Base-by-base conservation (phyloP, 2,797 vertebrate genomes). In the Labeo calbasu region DNA sequence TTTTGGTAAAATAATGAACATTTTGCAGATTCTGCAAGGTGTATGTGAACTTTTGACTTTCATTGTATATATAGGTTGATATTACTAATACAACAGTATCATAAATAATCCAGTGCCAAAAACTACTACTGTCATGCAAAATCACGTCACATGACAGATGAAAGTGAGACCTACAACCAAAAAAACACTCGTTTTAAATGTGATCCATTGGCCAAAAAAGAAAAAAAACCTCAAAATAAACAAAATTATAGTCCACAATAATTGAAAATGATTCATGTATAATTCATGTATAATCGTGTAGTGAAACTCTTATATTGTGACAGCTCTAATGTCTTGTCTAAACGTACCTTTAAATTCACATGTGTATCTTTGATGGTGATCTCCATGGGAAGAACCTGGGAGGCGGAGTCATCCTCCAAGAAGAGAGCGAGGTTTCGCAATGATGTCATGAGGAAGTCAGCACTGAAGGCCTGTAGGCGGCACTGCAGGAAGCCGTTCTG, bases 401-500 rank as follows among this genome's bases (percentile, higher is more conserved):
- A 93, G 0, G 96, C 92, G 0, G 95, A 93, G 92, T 98, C 96
- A 80, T 98, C 98, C 92, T 98, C 97, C 89, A 98, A 91, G 93
- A 99, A 99, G 91, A 95, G 94, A 13, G 97, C 94, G 88, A 99
- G 96, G 93, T 98, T 99, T 55, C 93, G 93, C 77, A 99, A 94
- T 71, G 97, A 97, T 88, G 98, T 98, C 55, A 95, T 97, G 88
- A 99, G 88, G 90, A 99, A 97, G 92, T 95, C 96, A 0, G 97
- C 95, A n/a, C 89, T 96, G 91, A 99, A 97, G 59, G 96, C 95
- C 69, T 96, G 94, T 80, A 99, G 93, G 7, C 94, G 95, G 91
- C 98, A 98, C 86, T 97, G 96, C 87, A 99, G 95, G 94, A 98
- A 99, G 83, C 98, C 97, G 7, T 97, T 99, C 92, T 96, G 97